Percentiles rank a stretch among this genome's conserved stretches.
These are phyloP conservation scores for Desoria tigrina DNA, from an alignment of 2,888 invertebrate genomes.

Conservation along the genomic window DNA sequence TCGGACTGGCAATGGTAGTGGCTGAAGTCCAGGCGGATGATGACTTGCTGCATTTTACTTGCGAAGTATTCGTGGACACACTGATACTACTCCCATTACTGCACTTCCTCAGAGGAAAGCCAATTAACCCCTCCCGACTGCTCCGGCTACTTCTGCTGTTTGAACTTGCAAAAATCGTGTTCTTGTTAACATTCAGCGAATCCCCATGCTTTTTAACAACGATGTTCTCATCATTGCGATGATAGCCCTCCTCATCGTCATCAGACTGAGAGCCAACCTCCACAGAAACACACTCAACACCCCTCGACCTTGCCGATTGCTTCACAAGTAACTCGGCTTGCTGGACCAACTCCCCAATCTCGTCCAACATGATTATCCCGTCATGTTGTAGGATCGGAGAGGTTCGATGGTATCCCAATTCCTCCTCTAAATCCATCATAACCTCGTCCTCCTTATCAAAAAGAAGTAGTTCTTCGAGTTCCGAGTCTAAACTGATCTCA, in stretches of 20 bases:
- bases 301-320: constrained; percentile 16
- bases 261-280: constrained; percentile 17
- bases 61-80: background rate
- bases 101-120: too few relatives aligned
- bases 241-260: constrained; percentile 28
- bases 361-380: constrained; percentile 31
- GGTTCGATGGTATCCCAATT: constrained; percentile 19
- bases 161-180: background rate
- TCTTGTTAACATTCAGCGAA: background rate
- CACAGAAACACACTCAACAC: constrained; percentile 38
- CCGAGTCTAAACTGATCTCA: constrained; percentile 46
- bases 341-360: constrained; percentile 52
- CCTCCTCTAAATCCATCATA: constrained; percentile 24
- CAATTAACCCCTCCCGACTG: too few relatives aligned
- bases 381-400: too few relatives aligned
- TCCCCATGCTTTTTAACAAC: background rate
- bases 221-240: constrained; percentile 41
- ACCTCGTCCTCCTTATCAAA: background rate
- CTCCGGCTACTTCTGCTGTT: too few relatives aligned
- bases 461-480: constrained; percentile 33
- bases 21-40: background rate
- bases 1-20: background rate
- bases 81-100: background rate
- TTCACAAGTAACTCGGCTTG: constrained; percentile 51
- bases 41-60: too few relatives aligned